A percentile compares a stretch with the other conserved stretches of the same genome.
Conservation (phyloP, 2,797 vertebrate species). For the Coluber constrictor region DNA sequence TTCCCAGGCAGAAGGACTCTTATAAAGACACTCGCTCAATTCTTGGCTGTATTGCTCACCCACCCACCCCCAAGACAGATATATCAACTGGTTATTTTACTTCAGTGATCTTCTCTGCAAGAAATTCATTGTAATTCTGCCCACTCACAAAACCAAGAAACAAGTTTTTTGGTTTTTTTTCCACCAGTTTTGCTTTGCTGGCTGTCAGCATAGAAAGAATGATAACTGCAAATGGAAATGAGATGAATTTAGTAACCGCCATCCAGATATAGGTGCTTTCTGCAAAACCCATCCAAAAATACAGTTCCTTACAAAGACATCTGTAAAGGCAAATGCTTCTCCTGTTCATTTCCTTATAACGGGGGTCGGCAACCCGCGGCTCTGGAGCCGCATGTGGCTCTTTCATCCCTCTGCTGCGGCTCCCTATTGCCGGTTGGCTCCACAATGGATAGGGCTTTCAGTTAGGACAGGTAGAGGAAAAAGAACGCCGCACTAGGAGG, state of each 20-base stretch:
- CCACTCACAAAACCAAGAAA: neutral
- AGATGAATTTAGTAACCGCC: neutral
- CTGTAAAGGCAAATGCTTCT: neutral
- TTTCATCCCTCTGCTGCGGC: too few relatives aligned
- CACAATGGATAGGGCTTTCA: too few relatives aligned
- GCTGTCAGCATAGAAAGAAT: neutral
- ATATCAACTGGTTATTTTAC: neutral
- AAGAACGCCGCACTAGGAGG: too few relatives aligned
- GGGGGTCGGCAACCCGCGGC: too few relatives aligned
- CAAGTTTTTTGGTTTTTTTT: neutral
- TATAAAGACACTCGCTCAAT: neutral
- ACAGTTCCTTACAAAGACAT: neutral
- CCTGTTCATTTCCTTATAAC: neutral
- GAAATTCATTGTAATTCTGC: neutral
- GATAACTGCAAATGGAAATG: neutral
- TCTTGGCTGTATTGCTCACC: neutral
- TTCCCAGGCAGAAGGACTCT: neutral
- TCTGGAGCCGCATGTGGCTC: too few relatives aligned
- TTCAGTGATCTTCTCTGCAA: neutral
- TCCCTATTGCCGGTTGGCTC: too few relatives aligned
- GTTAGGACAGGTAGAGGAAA: too few relatives aligned
- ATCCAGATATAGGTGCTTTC: neutral
- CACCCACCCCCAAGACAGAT: neutral
- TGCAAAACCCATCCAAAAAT: neutral
- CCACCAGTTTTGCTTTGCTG: neutral